Conservation (phyloP, 2,113 vertebrate genomes). For the Capricornis sumatraensis region DNA sequence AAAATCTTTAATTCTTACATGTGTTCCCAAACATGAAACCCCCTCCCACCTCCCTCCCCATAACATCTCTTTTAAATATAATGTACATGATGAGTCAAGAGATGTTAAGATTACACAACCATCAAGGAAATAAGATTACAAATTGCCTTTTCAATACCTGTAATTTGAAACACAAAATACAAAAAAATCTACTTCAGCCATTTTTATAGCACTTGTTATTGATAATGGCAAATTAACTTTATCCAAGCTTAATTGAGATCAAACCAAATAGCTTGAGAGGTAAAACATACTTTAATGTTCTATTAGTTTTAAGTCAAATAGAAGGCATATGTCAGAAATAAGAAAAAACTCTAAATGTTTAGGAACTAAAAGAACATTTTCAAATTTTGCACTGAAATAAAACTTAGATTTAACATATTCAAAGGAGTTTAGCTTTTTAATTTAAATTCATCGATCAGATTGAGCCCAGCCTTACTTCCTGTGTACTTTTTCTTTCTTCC, state of each 20-base stretch:
- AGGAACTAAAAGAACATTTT: neutral
- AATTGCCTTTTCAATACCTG: neutral
- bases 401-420: neutral
- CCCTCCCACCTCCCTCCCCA: too few relatives aligned
- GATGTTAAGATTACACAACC: neutral
- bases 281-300: neutral
- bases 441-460: constrained; percentile 17
- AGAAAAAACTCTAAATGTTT: neutral
- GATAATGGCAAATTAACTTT: constrained; percentile 11
- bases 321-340: neutral
- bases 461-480: neutral
- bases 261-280: neutral
- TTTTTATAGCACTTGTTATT: neutral
- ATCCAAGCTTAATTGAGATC: neutral
- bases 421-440: constrained; percentile 13
- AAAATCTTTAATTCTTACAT: too few relatives aligned
- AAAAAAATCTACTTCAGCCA: neutral
- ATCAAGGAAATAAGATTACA: constrained; percentile 3
- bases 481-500: neutral
- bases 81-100: neutral
- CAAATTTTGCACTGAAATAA: neutral
- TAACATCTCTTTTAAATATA: constrained; percentile 54
- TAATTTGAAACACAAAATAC: constrained; percentile 8
- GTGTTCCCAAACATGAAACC: too few relatives aligned
- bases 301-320: neutral